Base-by-base conservation (phyloP, 30 jellyfish, hydroid and myxozoan genomes). In the Turritopsis rubra region DNA sequence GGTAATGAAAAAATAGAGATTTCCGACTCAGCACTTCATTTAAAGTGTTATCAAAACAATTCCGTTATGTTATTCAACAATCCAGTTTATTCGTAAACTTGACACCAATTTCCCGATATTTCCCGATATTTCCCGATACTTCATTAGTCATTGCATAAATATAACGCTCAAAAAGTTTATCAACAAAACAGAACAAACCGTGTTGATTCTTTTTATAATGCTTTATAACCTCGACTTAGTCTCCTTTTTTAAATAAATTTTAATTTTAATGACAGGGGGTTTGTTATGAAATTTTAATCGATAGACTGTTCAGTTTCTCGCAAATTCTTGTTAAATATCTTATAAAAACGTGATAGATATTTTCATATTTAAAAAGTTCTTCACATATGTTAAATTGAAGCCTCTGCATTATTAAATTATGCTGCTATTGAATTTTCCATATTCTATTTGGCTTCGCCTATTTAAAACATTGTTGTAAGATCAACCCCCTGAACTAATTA, bases 41-140 rank as follows among this genome's bases (percentile, higher is more conserved):
- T 41, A 41, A 3, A 41, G 60, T 41, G 60, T 41, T 41, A 41
- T 41, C 60, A 41, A 41, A 41, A 41, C 60, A 41, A 68, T 27
- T 22, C 77, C 77, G 77, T 68, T 68, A 68, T 68, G 30, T 68
- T 68, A 27, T 68, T 9, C 77, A n/a, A n/a, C 77, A 68, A 22
- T 68, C 77, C 16, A 23, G 77, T 68, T 68, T 68, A 68, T 27
- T 68, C 30, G 77, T 27, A n/a, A 68, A 68, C 77, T 68, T 27
- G 16, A 68, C 30, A 68, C 60, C 60, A 41, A 41, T 13, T 41
- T 41, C 60, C 60, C 60, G 60, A 41, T 13, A 3, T 41, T 41
- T 41, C 60, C 5, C 60, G 60, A 41, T n/a, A n/a, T n/a, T n/a
- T n/a, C n/a, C n/a, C 60, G 5, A 41, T 41, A 3, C 13, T 41